A percentile compares a stretch with the other conserved stretches of the same genome.
Evolutionary conservation across 2,113 vertebrate species (phyloP).

Genomic region (Montifringilla adamsi): DNA sequence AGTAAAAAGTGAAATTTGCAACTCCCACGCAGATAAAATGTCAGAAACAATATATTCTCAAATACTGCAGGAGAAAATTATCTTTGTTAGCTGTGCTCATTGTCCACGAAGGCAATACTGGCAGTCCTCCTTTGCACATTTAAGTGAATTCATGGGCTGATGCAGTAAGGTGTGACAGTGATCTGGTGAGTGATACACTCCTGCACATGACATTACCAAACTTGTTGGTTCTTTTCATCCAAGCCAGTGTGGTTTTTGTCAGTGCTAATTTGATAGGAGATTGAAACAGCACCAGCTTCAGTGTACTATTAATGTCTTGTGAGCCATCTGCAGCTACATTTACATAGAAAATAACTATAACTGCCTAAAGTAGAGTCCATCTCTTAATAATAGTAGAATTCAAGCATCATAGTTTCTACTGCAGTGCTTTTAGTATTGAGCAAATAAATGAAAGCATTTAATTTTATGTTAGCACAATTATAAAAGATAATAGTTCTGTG

Average conservation of each 20-base stretch:
- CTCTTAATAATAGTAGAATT: neutral
- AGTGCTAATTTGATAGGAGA: neutral
- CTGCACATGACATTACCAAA: neutral
- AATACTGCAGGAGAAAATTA: neutral
- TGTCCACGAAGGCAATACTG: neutral
- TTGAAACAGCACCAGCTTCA: neutral
- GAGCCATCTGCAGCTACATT: neutral
- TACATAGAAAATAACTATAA: neutral
- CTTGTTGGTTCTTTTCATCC: neutral
- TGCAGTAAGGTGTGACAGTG: neutral
- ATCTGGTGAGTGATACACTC: neutral
- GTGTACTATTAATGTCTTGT: rapidly evolving
- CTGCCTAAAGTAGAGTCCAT: neutral
- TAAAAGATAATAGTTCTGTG: neutral
- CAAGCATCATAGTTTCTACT: neutral
- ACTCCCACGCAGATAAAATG: neutral
- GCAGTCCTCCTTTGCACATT: neutral
- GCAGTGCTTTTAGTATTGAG: neutral
- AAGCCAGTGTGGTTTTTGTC: neutral
- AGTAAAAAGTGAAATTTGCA: neutral
- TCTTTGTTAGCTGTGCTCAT: neutral
- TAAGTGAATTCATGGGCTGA: neutral
- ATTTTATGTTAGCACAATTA: neutral
- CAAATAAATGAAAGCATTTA: neutral
- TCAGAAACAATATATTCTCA: neutral